These are phyloP conservation scores for Pristionchus japonicus DNA, from an alignment of 2,888 invertebrate species.

Conservation along the genomic window DNA sequence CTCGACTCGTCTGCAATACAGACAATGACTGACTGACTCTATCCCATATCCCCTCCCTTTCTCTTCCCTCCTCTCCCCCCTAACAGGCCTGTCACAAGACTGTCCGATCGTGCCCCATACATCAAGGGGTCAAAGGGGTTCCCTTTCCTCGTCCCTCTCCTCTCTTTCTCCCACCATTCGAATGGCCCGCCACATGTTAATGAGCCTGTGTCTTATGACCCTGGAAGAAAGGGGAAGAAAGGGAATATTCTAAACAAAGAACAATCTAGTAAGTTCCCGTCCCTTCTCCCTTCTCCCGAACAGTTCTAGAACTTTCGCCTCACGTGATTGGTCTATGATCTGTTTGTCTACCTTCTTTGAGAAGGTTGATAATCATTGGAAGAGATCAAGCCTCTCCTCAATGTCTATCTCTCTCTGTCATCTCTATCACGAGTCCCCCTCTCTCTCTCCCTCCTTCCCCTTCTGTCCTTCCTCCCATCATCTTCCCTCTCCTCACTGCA, in stretches of 20 bases:
- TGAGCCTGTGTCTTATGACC: not conserved
- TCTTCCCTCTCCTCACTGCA: not conserved
- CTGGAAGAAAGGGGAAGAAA: not conserved
- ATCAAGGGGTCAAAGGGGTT: constrained; percentile 32
- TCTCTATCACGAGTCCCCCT: constrained; percentile 2
- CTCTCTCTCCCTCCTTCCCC: not conserved
- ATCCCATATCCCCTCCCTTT: constrained; percentile 21
- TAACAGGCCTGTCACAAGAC: constrained; percentile 23
- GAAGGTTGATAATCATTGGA: constrained; percentile 16
- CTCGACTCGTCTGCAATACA: constrained; percentile 38
- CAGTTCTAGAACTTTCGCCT: not conserved
- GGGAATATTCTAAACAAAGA: not conserved
- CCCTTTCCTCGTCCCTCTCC: not conserved
- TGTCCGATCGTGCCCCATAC: not conserved
- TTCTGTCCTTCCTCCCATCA: constrained; percentile 2
- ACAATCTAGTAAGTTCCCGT: not conserved
- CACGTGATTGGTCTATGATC: not conserved
- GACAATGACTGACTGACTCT: constrained; percentile 7
- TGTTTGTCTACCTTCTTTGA: not conserved
- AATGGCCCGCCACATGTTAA: constrained; percentile 32
- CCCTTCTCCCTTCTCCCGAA: not conserved
- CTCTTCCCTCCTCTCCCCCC: not conserved
- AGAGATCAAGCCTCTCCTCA: not conserved
- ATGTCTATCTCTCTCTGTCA: not conserved
- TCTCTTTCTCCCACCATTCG: constrained; percentile 22